Evolutionary conservation across 2,113 vertebrate genomes (phyloP), one percentile per base, ranked within the genome.

Genomic region (Porphyrio hochstetteri): DNA sequence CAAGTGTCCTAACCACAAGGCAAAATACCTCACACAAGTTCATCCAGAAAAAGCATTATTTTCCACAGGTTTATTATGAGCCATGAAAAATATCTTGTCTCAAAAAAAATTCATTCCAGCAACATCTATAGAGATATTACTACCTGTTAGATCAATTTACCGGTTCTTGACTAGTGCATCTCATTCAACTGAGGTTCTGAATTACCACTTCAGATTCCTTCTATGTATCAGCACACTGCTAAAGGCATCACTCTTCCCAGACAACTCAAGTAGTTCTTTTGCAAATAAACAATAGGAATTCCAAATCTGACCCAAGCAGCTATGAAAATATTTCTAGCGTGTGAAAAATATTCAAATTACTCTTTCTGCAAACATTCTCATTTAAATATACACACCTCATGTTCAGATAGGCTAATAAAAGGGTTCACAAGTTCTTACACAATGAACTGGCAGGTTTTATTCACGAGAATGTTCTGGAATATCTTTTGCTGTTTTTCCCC

Each of bases 361-460:
- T 88, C 40, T 91, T 94, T 52, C 67, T 67, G 24, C 31, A 89
- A 90, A 86, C 57, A 75, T 59, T 81, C 75, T 82, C 53, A 85
- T 92, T 92, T 88, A 88, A 93, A 69, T 74, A 84, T 52, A 68
- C 48, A 60, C 79, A 74, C 60, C 44, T 82, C 82, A 88, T 64
- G 82, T 96, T 63, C 87, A 84, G 87, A 96, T 72, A 63, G 60
- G 52, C 44, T 91, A 91, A 86, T 86, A 78, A 88, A 96, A 94
- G 84, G 7, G 70, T 64, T 93, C 69, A 85, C 78, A 64, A 84
- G 80, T 69, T 90, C 60, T 89, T 88, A 92, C 56, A 92, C 68
- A 88, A 94, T 83, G 70, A 92, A 90, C 64, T 86, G 85, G 90
- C 82, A 93, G 71, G 69, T 93, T 94, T 95, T 95, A 93, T 83